A percentile compares a stretch with the other conserved stretches of the same genome.
These are phyloP conservation scores for Tethya wilhelma DNA, from an alignment of 37 sponge, comb jelly and placozoan genomes.

Conservation along the genomic window DNA sequence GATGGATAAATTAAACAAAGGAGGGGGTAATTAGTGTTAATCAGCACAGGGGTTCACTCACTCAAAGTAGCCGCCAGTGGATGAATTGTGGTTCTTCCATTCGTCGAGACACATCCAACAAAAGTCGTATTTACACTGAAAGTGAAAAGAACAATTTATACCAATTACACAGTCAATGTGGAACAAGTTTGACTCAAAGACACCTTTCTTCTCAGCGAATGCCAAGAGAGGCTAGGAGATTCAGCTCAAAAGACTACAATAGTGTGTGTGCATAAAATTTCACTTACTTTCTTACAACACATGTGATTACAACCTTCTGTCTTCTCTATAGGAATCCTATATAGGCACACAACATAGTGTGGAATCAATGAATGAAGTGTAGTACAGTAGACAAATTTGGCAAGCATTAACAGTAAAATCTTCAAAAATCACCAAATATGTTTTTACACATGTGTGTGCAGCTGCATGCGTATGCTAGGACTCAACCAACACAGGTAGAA, in stretches of 20 bases:
- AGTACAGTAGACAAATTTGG: no score
- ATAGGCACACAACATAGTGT: neutral
- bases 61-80: conserved; percentile 92
- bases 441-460: no score
- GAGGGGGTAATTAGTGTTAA: neutral
- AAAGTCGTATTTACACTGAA: conserved; percentile 88
- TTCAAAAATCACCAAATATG: no score
- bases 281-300: conserved; percentile 81
- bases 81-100: conserved; percentile 82
- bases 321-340: conserved; percentile 89
- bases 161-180: no score
- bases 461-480: no score
- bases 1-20: neutral
- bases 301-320: conserved; percentile 96
- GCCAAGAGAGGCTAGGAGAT: no score
- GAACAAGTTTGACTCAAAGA: no score
- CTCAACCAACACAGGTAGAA: no score
- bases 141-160: neutral
- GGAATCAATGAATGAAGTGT: neutral
- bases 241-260: no score
- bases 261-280: neutral
- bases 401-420: no score
- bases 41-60: neutral
- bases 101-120: conserved; percentile 93
- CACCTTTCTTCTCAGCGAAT: no score